Percentiles rank a stretch among this genome's conserved stretches.
These are phyloP conservation scores for Amphimallon solstitiale DNA, from an alignment of 2,888 invertebrate species.

Conservation along the genomic window DNA sequence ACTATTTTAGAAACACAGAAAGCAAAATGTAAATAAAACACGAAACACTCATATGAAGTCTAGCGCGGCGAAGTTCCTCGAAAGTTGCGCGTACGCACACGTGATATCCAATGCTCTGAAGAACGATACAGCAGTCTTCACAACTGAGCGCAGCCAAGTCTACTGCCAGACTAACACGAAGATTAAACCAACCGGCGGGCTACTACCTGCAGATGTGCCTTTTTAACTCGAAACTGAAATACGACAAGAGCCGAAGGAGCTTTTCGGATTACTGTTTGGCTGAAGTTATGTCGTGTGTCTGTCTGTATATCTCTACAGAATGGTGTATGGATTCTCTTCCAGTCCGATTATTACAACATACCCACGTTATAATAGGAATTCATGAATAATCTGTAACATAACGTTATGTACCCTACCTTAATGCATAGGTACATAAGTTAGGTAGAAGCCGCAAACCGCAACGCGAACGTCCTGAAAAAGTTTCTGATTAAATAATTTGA, in stretches of 20 bases:
- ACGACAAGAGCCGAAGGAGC: slow-evolving; percentile 31
- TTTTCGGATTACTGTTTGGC: slow-evolving; percentile 32
- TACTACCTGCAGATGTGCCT: slow-evolving; percentile 38
- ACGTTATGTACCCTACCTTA: not conserved
- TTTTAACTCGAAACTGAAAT: slow-evolving; percentile 36
- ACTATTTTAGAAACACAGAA: slow-evolving; percentile 11
- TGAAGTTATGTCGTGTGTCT: slow-evolving; percentile 29
- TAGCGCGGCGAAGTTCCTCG: too few species aligned
- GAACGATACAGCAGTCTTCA: slow-evolving; percentile 9
- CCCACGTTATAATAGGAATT: slow-evolving; percentile 10
- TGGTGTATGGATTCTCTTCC: slow-evolving; percentile 1
- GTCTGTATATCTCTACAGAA: not conserved
- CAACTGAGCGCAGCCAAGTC: slow-evolving; percentile 26
- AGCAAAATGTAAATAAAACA: not conserved
- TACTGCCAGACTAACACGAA: slow-evolving; percentile 33
- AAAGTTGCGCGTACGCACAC: slow-evolving; percentile 7
- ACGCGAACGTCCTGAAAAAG: not conserved
- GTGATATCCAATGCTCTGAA: slow-evolving; percentile 9
- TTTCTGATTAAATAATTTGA: slow-evolving; percentile 25
- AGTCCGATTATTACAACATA: slow-evolving; percentile 6
- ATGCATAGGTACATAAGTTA: not conserved
- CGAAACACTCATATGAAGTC: not conserved
- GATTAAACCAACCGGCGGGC: slow-evolving; percentile 33
- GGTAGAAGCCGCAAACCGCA: not conserved
- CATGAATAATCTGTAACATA: slow-evolving; percentile 16